Percentiles rank a stretch among this genome's conserved stretches.
phyloP scores from a whole-genome alignment of 1,140 invertebrate genomes.

The Leucophenga varia region DNA sequence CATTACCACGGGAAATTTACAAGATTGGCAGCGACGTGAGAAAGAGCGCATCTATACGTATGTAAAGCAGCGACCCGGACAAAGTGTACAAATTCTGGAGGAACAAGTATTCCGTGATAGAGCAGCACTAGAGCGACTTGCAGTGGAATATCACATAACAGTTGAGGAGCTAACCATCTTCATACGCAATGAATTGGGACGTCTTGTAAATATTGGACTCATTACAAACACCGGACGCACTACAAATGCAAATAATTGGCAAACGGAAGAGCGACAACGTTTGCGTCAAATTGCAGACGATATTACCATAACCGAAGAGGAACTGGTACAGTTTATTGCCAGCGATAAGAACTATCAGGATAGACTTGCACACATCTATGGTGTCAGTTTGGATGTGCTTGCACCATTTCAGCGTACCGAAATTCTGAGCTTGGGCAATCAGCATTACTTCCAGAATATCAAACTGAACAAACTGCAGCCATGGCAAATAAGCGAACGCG shows the following conservation, averaged over 20 bases:
- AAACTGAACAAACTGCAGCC: slow-evolving; percentile 25
- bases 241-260: slow-evolving; percentile 26
- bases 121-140: slow-evolving; percentile 15
- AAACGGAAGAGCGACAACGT: slow-evolving; percentile 32
- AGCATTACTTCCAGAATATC: slow-evolving; percentile 32
- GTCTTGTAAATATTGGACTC: slow-evolving; percentile 31
- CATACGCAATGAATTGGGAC: slow-evolving; percentile 29
- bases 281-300: slow-evolving; percentile 29
- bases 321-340: slow-evolving; percentile 37
- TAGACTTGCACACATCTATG: slow-evolving; percentile 32
- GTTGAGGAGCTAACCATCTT: slow-evolving; percentile 37
- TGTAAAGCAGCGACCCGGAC: slow-evolving; percentile 21
- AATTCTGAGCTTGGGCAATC: slow-evolving; percentile 23
- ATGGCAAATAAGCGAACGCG: slow-evolving; percentile 46
- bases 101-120: slow-evolving; percentile 27
- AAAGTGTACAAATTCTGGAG: slow-evolving; percentile 14
- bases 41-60: slow-evolving; percentile 32
- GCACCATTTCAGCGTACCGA: slow-evolving; percentile 36
- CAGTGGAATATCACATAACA: slow-evolving; percentile 25
- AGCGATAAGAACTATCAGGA: slow-evolving; percentile 31
- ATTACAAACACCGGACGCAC: slow-evolving; percentile 11
- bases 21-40: slow-evolving; percentile 35
- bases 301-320: slow-evolving; percentile 34
- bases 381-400: slow-evolving; percentile 25
- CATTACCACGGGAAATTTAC: slow-evolving; percentile 19